These are phyloP conservation scores for Epirrhoe tristata DNA, from an alignment of 2,888 invertebrate genomes.

Conservation along the genomic window DNA sequence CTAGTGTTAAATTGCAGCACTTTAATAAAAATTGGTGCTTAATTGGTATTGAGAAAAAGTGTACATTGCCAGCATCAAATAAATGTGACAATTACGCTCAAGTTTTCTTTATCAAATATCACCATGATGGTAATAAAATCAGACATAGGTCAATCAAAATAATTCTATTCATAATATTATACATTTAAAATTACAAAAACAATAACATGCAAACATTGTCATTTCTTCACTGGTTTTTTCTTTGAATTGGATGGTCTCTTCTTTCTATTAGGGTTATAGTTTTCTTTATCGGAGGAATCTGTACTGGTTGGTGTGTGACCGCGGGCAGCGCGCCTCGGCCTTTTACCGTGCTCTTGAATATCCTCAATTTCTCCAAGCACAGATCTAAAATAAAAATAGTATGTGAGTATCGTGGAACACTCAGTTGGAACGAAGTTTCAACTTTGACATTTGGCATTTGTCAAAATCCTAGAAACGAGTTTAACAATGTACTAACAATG, in stretches of 20 bases:
- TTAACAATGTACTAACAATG: too few species aligned
- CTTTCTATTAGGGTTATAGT: constrained; percentile 70
- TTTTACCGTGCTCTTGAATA: constrained; percentile 46
- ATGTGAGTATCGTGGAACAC: too few species aligned
- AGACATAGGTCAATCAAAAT: constrained; percentile 7
- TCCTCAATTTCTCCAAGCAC: constrained; percentile 49
- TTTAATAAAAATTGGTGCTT: not conserved
- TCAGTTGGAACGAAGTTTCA: too few species aligned
- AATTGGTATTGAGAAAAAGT: not conserved
- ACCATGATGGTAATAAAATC: not conserved
- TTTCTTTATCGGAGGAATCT: constrained; percentile 79
- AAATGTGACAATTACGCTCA: not conserved
- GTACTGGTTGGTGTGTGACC: constrained; percentile 69
- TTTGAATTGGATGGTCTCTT: constrained; percentile 51
- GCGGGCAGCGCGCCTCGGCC: constrained; percentile 54
- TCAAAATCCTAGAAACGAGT: too few species aligned
- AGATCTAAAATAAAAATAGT: constrained; percentile 54
- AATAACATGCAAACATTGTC: constrained; percentile 25
- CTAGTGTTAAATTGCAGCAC: not conserved
- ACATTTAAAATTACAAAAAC: constrained; percentile 22
- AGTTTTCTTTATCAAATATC: not conserved
- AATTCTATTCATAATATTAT: constrained; percentile 15
- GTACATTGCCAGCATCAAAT: not conserved
- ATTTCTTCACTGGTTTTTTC: constrained; percentile 55
- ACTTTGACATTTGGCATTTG: too few species aligned